Base-by-base conservation (phyloP, 2,888 invertebrate genomes). In the Diarsia mendica region DNA sequence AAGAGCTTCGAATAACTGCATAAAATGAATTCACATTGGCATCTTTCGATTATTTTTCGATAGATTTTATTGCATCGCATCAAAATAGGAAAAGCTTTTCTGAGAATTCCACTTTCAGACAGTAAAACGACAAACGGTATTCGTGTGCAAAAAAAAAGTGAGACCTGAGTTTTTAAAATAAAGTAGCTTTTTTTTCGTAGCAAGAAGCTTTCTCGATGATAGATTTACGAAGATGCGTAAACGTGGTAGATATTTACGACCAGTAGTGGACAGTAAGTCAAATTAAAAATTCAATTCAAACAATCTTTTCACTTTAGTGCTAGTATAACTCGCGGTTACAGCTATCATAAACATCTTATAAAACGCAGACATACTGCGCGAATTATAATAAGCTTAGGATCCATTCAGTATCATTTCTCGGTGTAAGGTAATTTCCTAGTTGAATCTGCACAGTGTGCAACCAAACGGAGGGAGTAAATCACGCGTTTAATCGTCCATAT, bases 401-500 rank as follows among this genome's bases (percentile, higher is more conserved):
- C 89, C 89, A 91, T 93, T 92, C 87, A 88, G 88, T 90, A 91
- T 91, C 92, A 92, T 91, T 92, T 91, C 92, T 89, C 87, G 87
- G 91, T 88, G 85, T 89, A 90, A 89, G 90, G 88, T 90, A 91
- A 92, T 93, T 93, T 92, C 89, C 88, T 85, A 88, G 81, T 89
- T 85, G 85, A 87, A 87, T 88, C 84, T 80, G 80, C 81, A 79
- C 77, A 89, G 87, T 88, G 88, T 81, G 80, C 84, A 83, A 85
- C 87, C 85, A 84, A 80, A 86, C 82, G 84, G 88, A 81, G 80
- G 82, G 82, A 88, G 91, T 94, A 94, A 94, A 94, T 95, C 93
- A 92, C 87, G 73, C 85, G 84, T 91, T 92, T 92, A 94, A 93
- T 93, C 88, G 93, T 85, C 91, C 85, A 93, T 94, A 94, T 92